Base-by-base conservation (phyloP, 1,140 invertebrate species). In the Drosophila kikkawai region DNA sequence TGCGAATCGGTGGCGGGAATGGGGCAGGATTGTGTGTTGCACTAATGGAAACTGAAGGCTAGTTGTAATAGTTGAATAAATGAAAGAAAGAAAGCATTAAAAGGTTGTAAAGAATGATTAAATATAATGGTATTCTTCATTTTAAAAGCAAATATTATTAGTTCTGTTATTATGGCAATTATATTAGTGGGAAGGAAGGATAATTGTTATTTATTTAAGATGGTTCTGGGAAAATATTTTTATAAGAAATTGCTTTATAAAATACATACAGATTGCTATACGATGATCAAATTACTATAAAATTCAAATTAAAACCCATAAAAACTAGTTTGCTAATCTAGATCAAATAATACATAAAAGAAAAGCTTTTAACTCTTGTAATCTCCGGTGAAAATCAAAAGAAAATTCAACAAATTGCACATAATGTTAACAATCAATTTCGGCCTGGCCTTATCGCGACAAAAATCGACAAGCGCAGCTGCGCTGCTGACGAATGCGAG, bases 371-470 rank as follows among this genome's bases (percentile, higher is more conserved):
- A 75, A 77, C 48, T 78, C 53, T 59, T 39, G 44, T 58, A 53
- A 48, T 86, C 79, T 74, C 83, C 78, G 74, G 69, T 79, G 63
- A 63, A 80, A 80, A 77, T 88, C 84, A 66, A 75, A 61, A 60
- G 80, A 42, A 73, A 73, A 50, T 26, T 17, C 68, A 50, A 73
- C 76, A 83, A 87, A 88, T 83, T 80, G 83, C 80, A 60, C 59
- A 56, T 75, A 70, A 88, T 88, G 82, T 79, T 82, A 79, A 86
- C 83, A 86, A 86, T 86, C 83, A 88, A 86, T 86, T 88, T 87
- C 26, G 8, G 29, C 29, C 41, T 15, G 36, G 53, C 75, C 75
- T 61, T 64, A 75, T 81, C 79, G 67, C 41, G 39, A 57, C 58
- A 45, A 15, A 44, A 50, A 76, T 42, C 58, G 64, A 58, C 71